Evolutionary conservation across 2,113 vertebrate species (phyloP).

Genomic region (Callospermophilus lateralis): DNA sequence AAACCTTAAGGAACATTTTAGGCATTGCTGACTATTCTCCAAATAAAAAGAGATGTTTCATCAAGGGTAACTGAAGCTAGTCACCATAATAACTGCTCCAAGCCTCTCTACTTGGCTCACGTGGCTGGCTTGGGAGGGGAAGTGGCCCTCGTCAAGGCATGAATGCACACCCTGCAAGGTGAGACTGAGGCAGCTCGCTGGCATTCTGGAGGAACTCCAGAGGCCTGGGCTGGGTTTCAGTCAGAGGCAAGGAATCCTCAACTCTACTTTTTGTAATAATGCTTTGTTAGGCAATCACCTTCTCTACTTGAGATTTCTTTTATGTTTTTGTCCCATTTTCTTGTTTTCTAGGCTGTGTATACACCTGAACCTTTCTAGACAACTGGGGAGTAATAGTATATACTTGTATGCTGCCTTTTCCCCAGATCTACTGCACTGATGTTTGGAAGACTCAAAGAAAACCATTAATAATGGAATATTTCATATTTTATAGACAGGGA

Average conservation of each 20-base stretch:
- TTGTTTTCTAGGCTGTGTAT: background rate
- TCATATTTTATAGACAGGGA: background rate
- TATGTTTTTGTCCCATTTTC: background rate
- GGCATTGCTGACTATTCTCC: constrained; percentile 47
- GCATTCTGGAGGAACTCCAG: background rate
- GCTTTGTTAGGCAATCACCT: background rate
- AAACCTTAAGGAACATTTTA: constrained; percentile 34
- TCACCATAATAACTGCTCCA: constrained; percentile 28
- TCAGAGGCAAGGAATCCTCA: background rate
- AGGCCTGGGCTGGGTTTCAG: background rate
- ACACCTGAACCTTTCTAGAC: constrained; percentile 27
- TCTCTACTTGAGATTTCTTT: background rate
- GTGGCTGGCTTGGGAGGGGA: background rate
- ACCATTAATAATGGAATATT: background rate
- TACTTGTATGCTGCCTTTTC: background rate
- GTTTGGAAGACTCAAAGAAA: background rate
- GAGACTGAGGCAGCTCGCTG: background rate
- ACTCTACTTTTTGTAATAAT: background rate
- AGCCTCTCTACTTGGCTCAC: background rate
- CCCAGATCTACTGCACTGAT: background rate
- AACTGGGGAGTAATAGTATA: background rate
- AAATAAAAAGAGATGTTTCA: constrained; percentile 34
- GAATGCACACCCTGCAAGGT: background rate
- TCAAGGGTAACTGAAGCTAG: background rate
- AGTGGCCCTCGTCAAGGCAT: background rate